Evolutionary conservation across 2,888 invertebrate species (phyloP).

Genomic region (Chaetoderma sp.): DNA sequence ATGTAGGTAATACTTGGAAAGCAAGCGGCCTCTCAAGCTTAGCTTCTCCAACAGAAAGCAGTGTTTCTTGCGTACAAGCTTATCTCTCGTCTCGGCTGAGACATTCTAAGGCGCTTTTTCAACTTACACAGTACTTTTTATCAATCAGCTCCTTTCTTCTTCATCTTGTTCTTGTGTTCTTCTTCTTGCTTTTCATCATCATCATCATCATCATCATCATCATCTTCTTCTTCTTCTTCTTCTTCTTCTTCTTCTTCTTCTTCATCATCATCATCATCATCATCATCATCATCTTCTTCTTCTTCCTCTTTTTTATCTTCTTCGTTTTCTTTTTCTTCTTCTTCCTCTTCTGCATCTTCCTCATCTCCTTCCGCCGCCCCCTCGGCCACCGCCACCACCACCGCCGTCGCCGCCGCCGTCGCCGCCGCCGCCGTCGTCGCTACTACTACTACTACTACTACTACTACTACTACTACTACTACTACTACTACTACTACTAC

Average conservation of each 20-base stretch:
- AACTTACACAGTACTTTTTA: too few species aligned
- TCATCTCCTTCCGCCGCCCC: background rate
- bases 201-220: background rate
- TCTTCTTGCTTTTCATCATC: background rate
- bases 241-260: background rate
- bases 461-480: background rate
- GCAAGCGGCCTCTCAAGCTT: background rate
- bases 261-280: background rate
- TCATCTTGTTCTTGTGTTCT: background rate
- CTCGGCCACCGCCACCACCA: background rate
- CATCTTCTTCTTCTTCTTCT: background rate
- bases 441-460: background rate
- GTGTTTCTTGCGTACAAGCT: too few species aligned
- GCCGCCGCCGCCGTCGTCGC: background rate
- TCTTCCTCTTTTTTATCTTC: background rate
- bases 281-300: background rate
- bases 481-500: too few species aligned
- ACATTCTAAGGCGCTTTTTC: too few species aligned
- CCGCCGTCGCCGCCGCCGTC: background rate
- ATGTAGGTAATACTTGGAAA: slow-evolving; percentile 44
- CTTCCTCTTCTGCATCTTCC: too few species aligned
- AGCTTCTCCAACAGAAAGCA: too few species aligned
- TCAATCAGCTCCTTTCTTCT: too few species aligned
- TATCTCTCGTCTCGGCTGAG: too few species aligned
- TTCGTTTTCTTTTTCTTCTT: too few species aligned